Evolutionary conservation across 2,113 vertebrate genomes (phyloP).

Genomic region (Anguilla japonica): DNA sequence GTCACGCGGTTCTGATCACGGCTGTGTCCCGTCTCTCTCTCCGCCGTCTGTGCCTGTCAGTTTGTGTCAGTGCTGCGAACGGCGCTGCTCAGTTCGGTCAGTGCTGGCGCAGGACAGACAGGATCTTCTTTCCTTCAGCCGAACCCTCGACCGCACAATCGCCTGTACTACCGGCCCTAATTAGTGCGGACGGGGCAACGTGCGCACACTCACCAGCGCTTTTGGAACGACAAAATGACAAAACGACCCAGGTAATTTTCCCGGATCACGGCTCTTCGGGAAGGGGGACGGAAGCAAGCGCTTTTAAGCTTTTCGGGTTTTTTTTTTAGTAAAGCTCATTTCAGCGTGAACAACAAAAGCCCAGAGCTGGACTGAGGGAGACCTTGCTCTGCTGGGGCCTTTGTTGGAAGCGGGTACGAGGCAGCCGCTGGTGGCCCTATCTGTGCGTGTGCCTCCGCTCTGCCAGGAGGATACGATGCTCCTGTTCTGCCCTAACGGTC

Average conservation of each 20-base stretch:
- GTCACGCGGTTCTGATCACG: not conserved
- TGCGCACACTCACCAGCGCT: too few relatives aligned
- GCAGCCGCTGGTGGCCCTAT: conserved; percentile 4
- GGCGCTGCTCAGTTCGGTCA: not conserved
- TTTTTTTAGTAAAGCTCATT: not conserved
- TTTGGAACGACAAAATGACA: not conserved
- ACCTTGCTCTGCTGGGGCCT: not conserved
- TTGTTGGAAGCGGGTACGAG: not conserved
- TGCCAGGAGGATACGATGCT: conserved; percentile 32
- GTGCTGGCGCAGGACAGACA: not conserved
- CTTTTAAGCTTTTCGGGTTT: not conserved
- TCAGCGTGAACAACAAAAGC: not conserved
- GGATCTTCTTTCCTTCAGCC: too few relatives aligned
- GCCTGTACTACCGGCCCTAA: not conserved
- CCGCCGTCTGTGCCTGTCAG: not conserved
- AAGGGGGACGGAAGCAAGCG: not conserved
- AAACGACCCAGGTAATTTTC: not conserved
- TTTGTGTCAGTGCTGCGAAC: not conserved
- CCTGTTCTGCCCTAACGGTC: conserved; percentile 43
- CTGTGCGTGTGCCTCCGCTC: not conserved
- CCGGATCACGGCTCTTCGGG: not conserved
- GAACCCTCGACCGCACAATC: too few relatives aligned
- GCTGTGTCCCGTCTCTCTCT: not conserved
- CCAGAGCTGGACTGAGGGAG: not conserved
- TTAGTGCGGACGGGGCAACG: not conserved